These are phyloP conservation scores for Hylaeus volcanicus DNA, from an alignment of 1,140 invertebrate species.

Conservation along the genomic window DNA sequence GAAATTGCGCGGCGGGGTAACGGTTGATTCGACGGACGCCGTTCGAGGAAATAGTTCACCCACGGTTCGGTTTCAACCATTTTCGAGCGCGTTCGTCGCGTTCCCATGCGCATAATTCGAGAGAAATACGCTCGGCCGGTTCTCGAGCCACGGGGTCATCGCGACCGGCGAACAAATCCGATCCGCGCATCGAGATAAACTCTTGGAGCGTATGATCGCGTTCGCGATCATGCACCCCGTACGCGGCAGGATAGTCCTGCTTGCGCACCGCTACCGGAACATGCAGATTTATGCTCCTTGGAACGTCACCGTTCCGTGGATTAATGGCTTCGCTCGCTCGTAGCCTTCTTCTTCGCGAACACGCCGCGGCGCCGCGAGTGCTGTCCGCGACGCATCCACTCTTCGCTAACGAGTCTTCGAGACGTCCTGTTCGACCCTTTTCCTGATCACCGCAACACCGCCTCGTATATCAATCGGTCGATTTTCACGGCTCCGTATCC, in stretches of 20 bases:
- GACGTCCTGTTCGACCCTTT: background rate
- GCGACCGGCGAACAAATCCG: background rate
- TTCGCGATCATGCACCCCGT: conserved; percentile 51
- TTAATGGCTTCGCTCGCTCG: conserved; percentile 57
- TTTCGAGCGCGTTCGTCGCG: background rate
- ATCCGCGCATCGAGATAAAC: conserved; percentile 59
- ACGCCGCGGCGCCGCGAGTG: background rate
- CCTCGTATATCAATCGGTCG: background rate
- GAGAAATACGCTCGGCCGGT: background rate
- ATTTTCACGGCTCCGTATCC: too few relatives aligned
- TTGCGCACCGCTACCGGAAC: conserved; percentile 56
- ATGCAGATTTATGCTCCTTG: conserved; percentile 68
- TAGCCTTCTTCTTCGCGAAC: background rate
- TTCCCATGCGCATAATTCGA: background rate
- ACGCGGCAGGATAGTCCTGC: conserved; percentile 6
- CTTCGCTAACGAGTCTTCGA: background rate
- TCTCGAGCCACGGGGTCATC: too few relatives aligned
- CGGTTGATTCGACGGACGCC: background rate
- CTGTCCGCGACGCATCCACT: background rate
- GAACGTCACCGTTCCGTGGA: conserved; percentile 56
- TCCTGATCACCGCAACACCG: background rate
- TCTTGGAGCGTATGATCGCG: conserved; percentile 54
- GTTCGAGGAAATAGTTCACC: background rate
- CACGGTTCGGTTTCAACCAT: background rate
- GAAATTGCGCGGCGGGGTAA: conserved; percentile 12